Percentiles rank a stretch among this genome's conserved stretches.
Evolutionary conservation across 2,113 vertebrate genomes (phyloP).

Genomic region (Crocuta crocuta): DNA sequence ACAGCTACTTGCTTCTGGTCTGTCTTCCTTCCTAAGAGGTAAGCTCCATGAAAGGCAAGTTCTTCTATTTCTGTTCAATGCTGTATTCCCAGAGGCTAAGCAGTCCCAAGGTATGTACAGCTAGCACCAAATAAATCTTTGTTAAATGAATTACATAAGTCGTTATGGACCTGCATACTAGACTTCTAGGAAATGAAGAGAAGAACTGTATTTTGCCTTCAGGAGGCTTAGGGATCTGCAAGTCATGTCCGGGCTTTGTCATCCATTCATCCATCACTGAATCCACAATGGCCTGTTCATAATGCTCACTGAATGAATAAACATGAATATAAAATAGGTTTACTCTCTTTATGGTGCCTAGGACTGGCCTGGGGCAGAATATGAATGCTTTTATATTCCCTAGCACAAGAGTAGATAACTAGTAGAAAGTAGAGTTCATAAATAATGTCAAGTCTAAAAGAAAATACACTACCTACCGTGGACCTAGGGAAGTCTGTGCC

Average conservation of each 20-base stretch:
- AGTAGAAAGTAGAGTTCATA: not conserved
- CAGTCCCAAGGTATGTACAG: not conserved
- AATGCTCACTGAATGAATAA: not conserved
- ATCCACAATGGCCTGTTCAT: not conserved
- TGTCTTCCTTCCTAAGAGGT: not conserved
- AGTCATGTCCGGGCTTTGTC: not conserved
- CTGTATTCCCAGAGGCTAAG: not conserved
- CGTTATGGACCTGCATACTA: not conserved
- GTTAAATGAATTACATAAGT: not conserved
- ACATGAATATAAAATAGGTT: not conserved
- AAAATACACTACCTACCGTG: constrained; percentile 33
- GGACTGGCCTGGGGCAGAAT: not conserved
- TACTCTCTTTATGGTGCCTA: not conserved
- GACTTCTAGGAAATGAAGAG: not conserved
- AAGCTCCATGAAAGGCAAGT: not conserved
- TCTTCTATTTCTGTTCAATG: not conserved
- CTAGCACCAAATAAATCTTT: not conserved
- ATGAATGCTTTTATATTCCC: not conserved
- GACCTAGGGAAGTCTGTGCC: not conserved
- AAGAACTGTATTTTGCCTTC: not conserved
- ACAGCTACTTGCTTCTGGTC: not conserved
- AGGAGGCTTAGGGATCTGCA: not conserved
- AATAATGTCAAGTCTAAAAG: not conserved
- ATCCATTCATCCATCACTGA: not conserved
- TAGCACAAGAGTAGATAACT: not conserved